Base-by-base conservation (phyloP, 2,113 vertebrate genomes). In the Jacana jacana region DNA sequence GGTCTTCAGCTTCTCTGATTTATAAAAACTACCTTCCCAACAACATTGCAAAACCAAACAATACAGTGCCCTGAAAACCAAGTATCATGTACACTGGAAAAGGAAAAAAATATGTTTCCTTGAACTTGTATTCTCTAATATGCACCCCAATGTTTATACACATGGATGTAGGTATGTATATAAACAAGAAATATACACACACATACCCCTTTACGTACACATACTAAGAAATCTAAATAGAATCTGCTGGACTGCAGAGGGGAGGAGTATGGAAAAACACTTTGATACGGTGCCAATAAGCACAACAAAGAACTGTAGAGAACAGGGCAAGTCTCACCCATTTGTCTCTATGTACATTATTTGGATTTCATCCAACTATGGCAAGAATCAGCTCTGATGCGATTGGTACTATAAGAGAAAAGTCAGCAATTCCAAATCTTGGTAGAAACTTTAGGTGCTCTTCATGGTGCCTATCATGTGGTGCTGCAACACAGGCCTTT, bases 191-290 rank as follows among this genome's bases (percentile, higher is more conserved):
- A 83, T 16, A 68, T 2, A 76, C 9, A 25, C 1, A 1, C 16
- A 37, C 37, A 31, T 4, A 2, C 12, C 57, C 8, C 55, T 68
- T 77, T 33, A 70, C 0, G 0, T 49, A 58, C 3, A 55, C 6
- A 35, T 14, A 46, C 6, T 13, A 44, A 54, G 77, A 83, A 33
- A 14, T 28, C 39, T 42, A 39, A 90, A 51, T 28, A 48, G n/a
- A 46, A 31, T 60, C 60, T 71, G 28, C 51, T 86, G 17, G 44
- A n/a, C n/a, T 58, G 37, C 31, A 57, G 25, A 86, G 49, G 5
- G 11, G 13, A 80, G 17, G 10, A 70, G 17, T 16, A 46, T 2
- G 7, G 17, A 60, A 92, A 91, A 90, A 11, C 42, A 66, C 69
- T 70, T 63, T 69, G 49, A 80, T 48, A 48, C 0, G 8, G 17